Evolutionary conservation across 1,140 invertebrate genomes (phyloP), one percentile per base, ranked within the genome.

Genomic region (Leptinotarsa texana): DNA sequence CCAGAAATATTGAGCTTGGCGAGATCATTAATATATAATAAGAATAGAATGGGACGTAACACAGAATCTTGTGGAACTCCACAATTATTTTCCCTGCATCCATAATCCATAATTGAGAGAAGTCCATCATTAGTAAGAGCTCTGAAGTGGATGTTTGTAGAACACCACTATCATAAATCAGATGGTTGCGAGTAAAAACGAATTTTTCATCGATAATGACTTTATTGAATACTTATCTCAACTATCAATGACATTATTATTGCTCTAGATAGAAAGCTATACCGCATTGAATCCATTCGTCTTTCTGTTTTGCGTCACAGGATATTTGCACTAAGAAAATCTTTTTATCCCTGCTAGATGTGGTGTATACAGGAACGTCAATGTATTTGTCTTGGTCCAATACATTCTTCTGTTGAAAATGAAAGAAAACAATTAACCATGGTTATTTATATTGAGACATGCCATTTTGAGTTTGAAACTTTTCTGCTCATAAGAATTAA

Each of bases 301-400:
- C 79, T 51, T 79, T 83, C 47, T 82, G 79, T 74, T 79, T 81
- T 8, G n/a, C 17, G 74, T 81, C 78, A 48, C 80, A 82, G 65
- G 80, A 70, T 13, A 85, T 79, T 69, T 83, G 78, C 3, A 85
- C 51, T 11, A 73, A 70, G 11, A 79, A 75, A 49, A 85, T 65
- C 74, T 81, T 79, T 68, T 80, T 78, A 69, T 82, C 79, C 62
- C 84, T 80, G 49, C 75, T 80, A 13, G 79, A 75, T 33, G 77
- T 81, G 17, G 79, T 76, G 77, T 82, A 85, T 11, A 85, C 57
- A n/a, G 80, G 80, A 13, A 85, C 69, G 63, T 79, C 27, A 8
- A 82, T 63, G 24, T 65, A 68, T 27, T 82, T 80, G 62, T 82
- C 78, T 63, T 77, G 70, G 24, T 77, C 74, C 15, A 75, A 24